Evolutionary conservation across 2,888 invertebrate species (phyloP).

Genomic region (Sinelater perroti): DNA sequence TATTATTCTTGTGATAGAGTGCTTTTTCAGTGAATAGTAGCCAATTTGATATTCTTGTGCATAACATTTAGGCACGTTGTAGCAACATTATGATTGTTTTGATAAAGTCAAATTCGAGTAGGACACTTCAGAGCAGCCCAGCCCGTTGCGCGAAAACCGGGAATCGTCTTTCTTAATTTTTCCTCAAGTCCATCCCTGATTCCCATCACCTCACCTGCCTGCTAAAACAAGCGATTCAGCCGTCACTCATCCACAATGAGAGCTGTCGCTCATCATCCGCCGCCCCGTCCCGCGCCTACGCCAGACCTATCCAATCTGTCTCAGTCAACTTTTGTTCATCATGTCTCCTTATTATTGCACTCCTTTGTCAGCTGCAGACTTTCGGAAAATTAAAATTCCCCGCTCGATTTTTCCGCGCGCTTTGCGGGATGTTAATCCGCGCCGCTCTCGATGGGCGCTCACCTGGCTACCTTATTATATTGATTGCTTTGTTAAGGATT

Average conservation of each 20-base stretch:
- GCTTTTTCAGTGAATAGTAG: no score
- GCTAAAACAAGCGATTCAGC: slow-evolving; percentile 56
- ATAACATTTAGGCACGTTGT: no score
- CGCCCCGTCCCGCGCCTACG: slow-evolving; percentile 45
- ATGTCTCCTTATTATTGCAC: slow-evolving; percentile 53
- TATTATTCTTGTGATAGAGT: no score
- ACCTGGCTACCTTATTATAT: no score
- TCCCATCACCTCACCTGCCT: slow-evolving; percentile 45
- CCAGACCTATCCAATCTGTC: slow-evolving; percentile 44
- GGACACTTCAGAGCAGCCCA: no score
- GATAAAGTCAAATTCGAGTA: background rate
- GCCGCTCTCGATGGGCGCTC: background rate
- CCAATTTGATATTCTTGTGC: no score
- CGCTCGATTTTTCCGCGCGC: background rate
- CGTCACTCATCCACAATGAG: slow-evolving; percentile 59
- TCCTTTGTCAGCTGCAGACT: slow-evolving; percentile 49
- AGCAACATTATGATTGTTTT: background rate
- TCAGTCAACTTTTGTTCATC: slow-evolving; percentile 52
- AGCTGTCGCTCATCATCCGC: slow-evolving; percentile 58
- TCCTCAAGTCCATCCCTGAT: slow-evolving; percentile 28
- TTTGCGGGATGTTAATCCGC: slow-evolving; percentile 1
- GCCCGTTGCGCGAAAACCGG: no score
- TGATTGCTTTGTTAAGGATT: no score
- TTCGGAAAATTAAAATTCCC: slow-evolving; percentile 50
- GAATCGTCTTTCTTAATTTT: slow-evolving; percentile 11